Evolutionary conservation across 2,797 vertebrate species (phyloP).

Genomic region (Spheniscus humboldti): DNA sequence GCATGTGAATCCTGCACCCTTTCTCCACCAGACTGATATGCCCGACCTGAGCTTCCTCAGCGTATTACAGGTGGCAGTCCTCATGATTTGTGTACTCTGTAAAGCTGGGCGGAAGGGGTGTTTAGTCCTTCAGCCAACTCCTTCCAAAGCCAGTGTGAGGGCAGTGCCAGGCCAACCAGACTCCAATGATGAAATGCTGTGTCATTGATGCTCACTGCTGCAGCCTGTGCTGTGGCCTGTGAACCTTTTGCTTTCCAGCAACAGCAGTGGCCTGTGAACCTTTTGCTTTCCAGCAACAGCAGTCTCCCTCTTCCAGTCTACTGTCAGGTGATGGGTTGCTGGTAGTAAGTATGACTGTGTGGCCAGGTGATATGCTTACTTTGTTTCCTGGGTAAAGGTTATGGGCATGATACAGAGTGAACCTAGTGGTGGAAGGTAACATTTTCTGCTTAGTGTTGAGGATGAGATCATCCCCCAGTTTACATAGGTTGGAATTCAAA

Average conservation of each 20-base stretch:
- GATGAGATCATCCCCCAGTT: background rate
- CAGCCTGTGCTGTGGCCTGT: background rate
- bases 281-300: background rate
- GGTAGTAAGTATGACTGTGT: background rate
- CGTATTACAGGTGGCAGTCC: background rate
- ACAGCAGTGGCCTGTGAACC: too few species aligned
- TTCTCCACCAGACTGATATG: background rate
- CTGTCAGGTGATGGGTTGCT: background rate
- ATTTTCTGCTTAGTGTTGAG: accelerated
- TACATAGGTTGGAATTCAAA: background rate
- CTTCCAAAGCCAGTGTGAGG: background rate
- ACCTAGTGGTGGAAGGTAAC: background rate
- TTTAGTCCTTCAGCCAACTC: background rate
- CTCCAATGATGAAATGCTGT: background rate
- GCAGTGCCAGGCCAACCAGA: background rate
- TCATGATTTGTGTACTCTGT: accelerated
- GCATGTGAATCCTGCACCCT: background rate
- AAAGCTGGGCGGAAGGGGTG: background rate
- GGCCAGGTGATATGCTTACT: background rate
- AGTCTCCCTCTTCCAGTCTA: background rate
- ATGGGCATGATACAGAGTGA: background rate
- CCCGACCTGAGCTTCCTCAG: background rate
- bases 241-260: background rate
- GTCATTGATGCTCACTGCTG: background rate
- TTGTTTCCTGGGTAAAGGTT: background rate